Evolutionary conservation across 2,888 invertebrate species (phyloP).

Genomic region (Epistrophe eligans): DNA sequence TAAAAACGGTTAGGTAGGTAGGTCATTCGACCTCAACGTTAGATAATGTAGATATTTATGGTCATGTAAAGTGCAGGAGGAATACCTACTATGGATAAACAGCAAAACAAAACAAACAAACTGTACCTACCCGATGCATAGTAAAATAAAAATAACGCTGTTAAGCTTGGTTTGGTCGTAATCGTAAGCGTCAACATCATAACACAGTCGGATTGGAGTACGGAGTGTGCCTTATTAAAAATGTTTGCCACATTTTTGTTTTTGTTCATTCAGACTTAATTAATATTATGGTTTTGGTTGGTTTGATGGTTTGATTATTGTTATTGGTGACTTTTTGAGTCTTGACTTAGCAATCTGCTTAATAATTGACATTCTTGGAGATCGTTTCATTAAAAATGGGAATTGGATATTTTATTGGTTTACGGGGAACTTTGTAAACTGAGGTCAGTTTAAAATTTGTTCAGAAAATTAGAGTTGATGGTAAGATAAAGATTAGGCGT

Average conservation of each 20-base stretch:
- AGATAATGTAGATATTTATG: constrained; percentile 28
- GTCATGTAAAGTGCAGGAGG: constrained; percentile 27
- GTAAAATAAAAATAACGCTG: constrained; percentile 18
- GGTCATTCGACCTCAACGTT: constrained; percentile 48
- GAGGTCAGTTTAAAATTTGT: no score
- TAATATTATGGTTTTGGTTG: constrained; percentile 46
- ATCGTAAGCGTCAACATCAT: neutral
- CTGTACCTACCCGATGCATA: neutral
- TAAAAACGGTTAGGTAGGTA: constrained; percentile 44
- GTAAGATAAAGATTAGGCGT: no score
- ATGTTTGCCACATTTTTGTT: constrained; percentile 30
- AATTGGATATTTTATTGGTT: neutral
- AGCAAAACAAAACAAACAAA: neutral
- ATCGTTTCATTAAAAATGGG: neutral
- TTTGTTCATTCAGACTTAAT: constrained; percentile 39
- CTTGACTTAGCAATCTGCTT: constrained; percentile 27
- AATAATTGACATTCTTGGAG: constrained; percentile 52
- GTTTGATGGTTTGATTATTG: no score
- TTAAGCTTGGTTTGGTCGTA: constrained; percentile 8
- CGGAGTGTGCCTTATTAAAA: constrained; percentile 65
- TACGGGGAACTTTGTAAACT: no score
- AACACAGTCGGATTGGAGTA: neutral
- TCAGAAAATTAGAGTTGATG: no score
- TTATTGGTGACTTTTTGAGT: constrained; percentile 24
- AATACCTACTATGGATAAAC: neutral